Evolutionary conservation across 2,113 vertebrate species (phyloP).

Genomic region (Cebidichthys violaceus): DNA sequence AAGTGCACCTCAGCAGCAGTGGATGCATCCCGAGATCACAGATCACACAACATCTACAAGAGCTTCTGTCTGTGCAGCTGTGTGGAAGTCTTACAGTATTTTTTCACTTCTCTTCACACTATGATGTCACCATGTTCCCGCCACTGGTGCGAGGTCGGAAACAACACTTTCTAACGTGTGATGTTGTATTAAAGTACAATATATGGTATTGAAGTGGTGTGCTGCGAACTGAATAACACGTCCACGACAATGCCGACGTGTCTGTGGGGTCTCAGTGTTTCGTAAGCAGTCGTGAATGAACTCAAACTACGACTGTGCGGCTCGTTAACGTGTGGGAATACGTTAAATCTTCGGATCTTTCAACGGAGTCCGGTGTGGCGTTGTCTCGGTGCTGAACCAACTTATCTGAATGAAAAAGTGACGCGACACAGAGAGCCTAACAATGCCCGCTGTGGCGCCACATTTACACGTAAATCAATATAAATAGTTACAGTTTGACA

Average conservation of each 20-base stretch:
- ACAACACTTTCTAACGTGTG: neutral
- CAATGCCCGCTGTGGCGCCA: too few relatives aligned
- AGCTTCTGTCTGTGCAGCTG: neutral
- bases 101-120: neutral
- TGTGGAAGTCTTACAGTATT: too few relatives aligned
- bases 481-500: neutral
- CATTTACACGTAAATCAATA: neutral
- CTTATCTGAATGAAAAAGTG: conserved; percentile 21
- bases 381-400: neutral
- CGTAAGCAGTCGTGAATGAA: too few relatives aligned
- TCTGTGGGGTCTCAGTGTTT: rapidly evolving
- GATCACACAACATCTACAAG: neutral
- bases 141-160: neutral
- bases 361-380: conserved; percentile 11
- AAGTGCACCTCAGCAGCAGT: neutral
- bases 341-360: neutral
- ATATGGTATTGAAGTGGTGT: neutral
- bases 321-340: neutral
- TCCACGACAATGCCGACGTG: conserved; percentile 1
- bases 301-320: rapidly evolving
- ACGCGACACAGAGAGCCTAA: neutral
- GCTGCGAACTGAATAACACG: neutral
- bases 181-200: neutral
- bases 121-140: neutral
- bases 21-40: neutral